Evolutionary conservation across 2,888 invertebrate genomes (phyloP), one percentile per base, ranked within the genome.

Genomic region (Strigamia crassipes): DNA sequence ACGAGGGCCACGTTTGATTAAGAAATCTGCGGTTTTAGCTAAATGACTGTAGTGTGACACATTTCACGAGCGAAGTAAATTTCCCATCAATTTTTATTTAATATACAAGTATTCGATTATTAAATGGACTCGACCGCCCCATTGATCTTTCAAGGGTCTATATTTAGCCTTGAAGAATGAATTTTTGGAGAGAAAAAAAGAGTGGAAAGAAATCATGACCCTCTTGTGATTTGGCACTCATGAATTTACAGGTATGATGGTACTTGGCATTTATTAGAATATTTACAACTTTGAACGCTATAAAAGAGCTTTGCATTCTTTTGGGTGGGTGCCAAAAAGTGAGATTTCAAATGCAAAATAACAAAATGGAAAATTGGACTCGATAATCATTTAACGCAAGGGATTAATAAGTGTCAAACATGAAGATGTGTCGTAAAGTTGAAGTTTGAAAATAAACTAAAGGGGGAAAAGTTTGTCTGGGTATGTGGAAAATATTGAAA

Each of bases 181-280:
- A 56, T 61, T 61, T 61, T 61, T 61, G 18, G 15, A 56, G 61
- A 61, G 18, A 18, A 61, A n/a, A 3, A 18, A 15, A 18, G 23
- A 3, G 10, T 5, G 56, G 56, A 18, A 18, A 18, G 42, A 18
- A 61, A 61, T 61, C 61, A 61, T 61, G 61, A 61, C 61, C 61
- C 61, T 61, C 61, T 23, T 61, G 61, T 61, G 61, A 61, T 23
- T 61, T 61, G 21, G 61, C 61, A 61, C 61, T 61, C 61, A 61
- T 61, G 61, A 61, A 61, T 61, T 61, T 61, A 61, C 61, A 61
- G 61, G 61, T 61, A 61, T 61, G 61, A 61, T 23, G 61, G 61
- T 61, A 61, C 15, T 61, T 61, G 61, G 61, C 61, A 61, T 61
- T 61, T 61, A 61, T 61, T 61, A 61, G 61, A 61, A 61, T 61